phyloP scores from a whole-genome alignment of 2,888 invertebrate species.

The Clusia tigrina region DNA sequence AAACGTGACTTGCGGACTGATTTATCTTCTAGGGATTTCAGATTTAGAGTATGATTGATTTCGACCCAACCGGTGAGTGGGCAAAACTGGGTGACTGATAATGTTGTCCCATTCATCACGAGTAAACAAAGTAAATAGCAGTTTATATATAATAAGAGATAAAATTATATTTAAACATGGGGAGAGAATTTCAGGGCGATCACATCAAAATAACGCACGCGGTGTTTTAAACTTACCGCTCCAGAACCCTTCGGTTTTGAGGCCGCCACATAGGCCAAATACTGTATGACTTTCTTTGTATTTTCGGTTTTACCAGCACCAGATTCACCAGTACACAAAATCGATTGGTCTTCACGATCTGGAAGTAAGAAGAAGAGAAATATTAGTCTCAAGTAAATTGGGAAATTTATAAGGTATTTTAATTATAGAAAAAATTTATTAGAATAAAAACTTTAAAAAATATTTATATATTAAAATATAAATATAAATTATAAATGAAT shows the following conservation, averaged over 20 bases:
- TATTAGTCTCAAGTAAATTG: too few relatives aligned
- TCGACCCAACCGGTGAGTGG: not conserved
- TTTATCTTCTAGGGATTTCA: conserved; percentile 1
- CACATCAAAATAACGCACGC: not conserved
- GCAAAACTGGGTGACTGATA: not conserved
- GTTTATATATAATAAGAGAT: not conserved
- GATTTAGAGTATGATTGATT: not conserved
- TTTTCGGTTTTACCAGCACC: conserved; percentile 99
- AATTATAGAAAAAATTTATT: conserved; percentile 12
- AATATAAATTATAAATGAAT: too few relatives aligned
- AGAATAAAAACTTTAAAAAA: conserved; percentile 15
- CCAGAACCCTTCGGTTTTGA: conserved; percentile 92
- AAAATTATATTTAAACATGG: not conserved
- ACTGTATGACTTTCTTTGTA: conserved; percentile 99
- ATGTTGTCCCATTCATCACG: conserved; percentile 8
- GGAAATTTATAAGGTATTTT: conserved; percentile 2
- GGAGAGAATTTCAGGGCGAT: not conserved
- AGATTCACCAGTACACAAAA: conserved; percentile 99
- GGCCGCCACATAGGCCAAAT: conserved; percentile 98
- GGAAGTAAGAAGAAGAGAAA: conserved; percentile 62
- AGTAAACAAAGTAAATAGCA: conserved; percentile 2
- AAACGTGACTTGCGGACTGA: conserved; percentile 12
- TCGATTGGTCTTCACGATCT: conserved; percentile 99
- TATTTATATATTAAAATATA: too few relatives aligned
- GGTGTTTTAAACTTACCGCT: conserved; percentile 72